phyloP scores from a whole-genome alignment of 2,113 vertebrate genomes.

The Phaethornis superciliosus region DNA sequence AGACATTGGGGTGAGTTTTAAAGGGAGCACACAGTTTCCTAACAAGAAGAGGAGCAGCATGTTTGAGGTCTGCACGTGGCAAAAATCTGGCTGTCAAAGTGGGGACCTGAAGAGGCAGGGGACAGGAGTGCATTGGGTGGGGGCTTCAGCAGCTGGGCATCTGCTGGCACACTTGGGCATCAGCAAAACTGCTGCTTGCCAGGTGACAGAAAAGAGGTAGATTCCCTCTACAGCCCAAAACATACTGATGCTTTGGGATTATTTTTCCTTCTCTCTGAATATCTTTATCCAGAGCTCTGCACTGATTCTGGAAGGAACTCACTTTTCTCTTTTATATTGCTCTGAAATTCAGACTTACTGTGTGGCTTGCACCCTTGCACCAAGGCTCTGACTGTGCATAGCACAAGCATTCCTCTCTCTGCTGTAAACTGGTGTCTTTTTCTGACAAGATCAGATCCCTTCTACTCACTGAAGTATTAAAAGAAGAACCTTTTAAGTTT shows the following conservation, averaged over 20 bases:
- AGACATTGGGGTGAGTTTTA: neutral
- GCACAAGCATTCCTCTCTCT: neutral
- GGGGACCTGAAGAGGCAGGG: neutral
- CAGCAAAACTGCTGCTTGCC: neutral
- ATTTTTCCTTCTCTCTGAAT: neutral
- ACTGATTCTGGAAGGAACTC: neutral
- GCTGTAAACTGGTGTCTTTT: neutral
- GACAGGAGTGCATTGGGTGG: rapidly evolving
- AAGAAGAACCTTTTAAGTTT: rapidly evolving
- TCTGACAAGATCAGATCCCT: neutral
- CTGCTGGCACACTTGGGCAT: neutral
- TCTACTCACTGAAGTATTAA: neutral
- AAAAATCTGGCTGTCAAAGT: neutral
- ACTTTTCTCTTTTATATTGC: neutral
- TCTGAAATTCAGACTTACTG: neutral
- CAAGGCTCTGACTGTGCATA: rapidly evolving
- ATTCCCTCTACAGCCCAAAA: neutral
- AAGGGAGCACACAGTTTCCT: neutral
- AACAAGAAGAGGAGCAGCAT: neutral
- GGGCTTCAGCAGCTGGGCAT: neutral
- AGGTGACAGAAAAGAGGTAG: neutral
- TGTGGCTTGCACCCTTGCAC: neutral
- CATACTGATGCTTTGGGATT: neutral
- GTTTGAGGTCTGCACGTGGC: neutral
- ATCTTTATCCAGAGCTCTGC: neutral